Conservation (phyloP, 2,113 vertebrate genomes). For the Danio rerio region DNA sequence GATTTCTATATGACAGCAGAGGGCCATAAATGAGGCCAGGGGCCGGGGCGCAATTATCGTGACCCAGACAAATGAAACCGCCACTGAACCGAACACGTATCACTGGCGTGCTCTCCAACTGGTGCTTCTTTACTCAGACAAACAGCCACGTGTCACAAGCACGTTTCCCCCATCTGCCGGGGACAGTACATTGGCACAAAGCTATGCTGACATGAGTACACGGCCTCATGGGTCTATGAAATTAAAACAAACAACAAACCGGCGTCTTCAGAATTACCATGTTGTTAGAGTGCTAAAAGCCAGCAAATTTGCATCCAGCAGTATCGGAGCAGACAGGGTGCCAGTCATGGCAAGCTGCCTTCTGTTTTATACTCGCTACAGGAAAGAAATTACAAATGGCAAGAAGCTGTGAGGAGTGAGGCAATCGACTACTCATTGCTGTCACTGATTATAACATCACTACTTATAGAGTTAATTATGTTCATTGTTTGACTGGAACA, state of each 20-base stretch:
- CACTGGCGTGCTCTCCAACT: not conserved
- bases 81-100: not conserved
- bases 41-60: conserved; percentile 34
- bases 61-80: conserved; percentile 49
- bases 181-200: not conserved
- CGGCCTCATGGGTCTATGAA: conserved; percentile 1
- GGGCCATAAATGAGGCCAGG: conserved; percentile 43
- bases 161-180: conserved; percentile 49
- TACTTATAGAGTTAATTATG: not conserved
- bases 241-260: conserved; percentile 23
- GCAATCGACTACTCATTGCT: not conserved
- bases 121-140: not conserved
- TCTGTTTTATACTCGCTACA: not conserved
- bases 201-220: conserved; percentile 11
- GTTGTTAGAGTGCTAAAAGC: not conserved
- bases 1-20: conserved; percentile 24
- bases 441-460: not conserved
- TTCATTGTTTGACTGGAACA: not conserved
- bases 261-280: conserved; percentile 21
- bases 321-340: not conserved
- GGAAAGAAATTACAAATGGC: conserved; percentile 22
- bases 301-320: conserved; percentile 20
- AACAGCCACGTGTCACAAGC: conserved; percentile 44
- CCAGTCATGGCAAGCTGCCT: conserved; percentile 1
- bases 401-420: not conserved